Evolutionary conservation across 1,140 invertebrate genomes (phyloP), one percentile per base, ranked within the genome.

Genomic region (Pteromalus puparum): DNA sequence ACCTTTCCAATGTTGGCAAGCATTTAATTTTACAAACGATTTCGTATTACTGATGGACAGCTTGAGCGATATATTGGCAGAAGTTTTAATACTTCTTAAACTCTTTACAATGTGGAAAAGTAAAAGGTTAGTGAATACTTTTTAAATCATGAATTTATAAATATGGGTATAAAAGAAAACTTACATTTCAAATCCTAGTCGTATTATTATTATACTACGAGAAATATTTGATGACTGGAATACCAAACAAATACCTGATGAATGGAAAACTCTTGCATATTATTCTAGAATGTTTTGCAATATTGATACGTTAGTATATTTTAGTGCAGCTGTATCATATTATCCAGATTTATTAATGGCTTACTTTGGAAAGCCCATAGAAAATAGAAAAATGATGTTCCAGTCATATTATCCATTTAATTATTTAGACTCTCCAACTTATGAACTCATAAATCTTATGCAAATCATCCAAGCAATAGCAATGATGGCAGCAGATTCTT

Each of bases 1-100:
- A 9, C 61, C 67, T 24, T 81, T 81, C 26, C 78, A 81, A 70
- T 34, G 68, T 26, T 79, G 76, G 76, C 61, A 79, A 34, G 48
- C 30, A 34, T 53, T 38, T 0, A 13, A 74, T 74, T 34, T 79
- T 7, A 21, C 12, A 15, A 5, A 67, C 2, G n/a, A 67, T n/a
- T 24, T 30, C 18, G 53, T 34, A 18, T 15, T 48, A n/a, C 13
- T 70, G 30, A 81, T 81, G 78, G 38, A 81, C 34, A 81, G 34
- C 24, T 70, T 81, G 4, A 46, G 78, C 10, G 38, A 68, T 26
- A 70, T 70, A 12, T 42, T 70, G 6, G 24, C 78, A 12, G 48
- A 70, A 24, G 24, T 70, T 4, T 28, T 81, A 34, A 70, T 81
- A 28, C 1, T 70, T 46, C 12, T 78, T 5, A 78, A 78, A 26